These are phyloP conservation scores for Parazoanthus atlanticus DNA, from an alignment of 92 coral and sea anemone genomes.

Conservation along the genomic window DNA sequence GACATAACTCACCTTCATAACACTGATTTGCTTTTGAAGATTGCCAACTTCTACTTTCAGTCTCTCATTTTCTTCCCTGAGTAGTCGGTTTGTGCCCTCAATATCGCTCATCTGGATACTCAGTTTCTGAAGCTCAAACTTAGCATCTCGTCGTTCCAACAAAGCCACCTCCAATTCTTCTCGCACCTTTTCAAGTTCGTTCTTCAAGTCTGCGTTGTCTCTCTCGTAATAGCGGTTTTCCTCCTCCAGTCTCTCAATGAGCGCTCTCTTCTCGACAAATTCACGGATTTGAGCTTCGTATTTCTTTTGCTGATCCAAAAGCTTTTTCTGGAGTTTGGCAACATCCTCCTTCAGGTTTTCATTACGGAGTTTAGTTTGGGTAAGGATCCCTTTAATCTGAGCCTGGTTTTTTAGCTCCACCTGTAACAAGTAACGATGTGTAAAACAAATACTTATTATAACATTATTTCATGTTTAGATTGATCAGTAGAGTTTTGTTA, in stretches of 20 bases:
- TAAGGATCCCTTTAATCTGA: slow-evolving; percentile 91
- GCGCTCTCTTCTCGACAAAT: slow-evolving; percentile 83
- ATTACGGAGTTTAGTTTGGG: slow-evolving; percentile 83
- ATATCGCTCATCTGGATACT: slow-evolving; percentile 81
- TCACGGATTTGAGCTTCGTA: slow-evolving; percentile 90
- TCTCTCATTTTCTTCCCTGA: slow-evolving; percentile 91
- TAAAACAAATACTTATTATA: too few relatives aligned
- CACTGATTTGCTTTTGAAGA: slow-evolving; percentile 66
- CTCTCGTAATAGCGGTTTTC: slow-evolving; percentile 82
- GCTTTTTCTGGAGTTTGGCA: slow-evolving; percentile 84
- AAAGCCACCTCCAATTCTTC: slow-evolving; percentile 76
- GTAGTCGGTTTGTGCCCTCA: slow-evolving; percentile 76
- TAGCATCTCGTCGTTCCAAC: slow-evolving; percentile 84
- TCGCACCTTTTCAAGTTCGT: slow-evolving; percentile 77
- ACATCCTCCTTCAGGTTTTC: slow-evolving; percentile 89
- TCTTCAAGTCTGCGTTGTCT: slow-evolving; percentile 80
- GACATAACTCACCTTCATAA: slow-evolving; percentile 49
- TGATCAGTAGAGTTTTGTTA: too few relatives aligned
- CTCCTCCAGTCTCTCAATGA: slow-evolving; percentile 83
- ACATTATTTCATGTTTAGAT: not conserved
- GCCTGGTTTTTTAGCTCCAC: slow-evolving; percentile 90
- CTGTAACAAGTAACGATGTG: not conserved
- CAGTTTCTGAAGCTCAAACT: slow-evolving; percentile 90
- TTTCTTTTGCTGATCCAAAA: slow-evolving; percentile 86
- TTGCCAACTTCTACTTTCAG: slow-evolving; percentile 78